Conservation (phyloP, 2,888 invertebrate genomes). For the Coecobrya sp. region DNA sequence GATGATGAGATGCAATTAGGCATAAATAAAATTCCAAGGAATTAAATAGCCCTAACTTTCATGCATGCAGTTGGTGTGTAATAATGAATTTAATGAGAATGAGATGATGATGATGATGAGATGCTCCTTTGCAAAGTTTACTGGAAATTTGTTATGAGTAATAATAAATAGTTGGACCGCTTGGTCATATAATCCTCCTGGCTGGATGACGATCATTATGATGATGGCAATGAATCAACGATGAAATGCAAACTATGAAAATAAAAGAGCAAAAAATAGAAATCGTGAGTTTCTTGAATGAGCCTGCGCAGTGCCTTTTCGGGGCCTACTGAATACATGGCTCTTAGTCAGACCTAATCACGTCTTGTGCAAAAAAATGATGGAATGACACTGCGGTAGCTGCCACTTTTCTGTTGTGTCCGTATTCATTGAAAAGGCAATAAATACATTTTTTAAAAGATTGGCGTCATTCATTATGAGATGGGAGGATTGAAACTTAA, state of each 20-base stretch:
- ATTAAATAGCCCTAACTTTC: neutral
- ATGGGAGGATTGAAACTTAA: neutral
- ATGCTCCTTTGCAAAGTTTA: neutral
- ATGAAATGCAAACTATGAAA: constrained; percentile 36
- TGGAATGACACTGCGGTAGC: neutral
- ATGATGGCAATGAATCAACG: constrained; percentile 33
- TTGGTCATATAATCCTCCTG: constrained; percentile 18
- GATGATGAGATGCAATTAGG: constrained; percentile 29
- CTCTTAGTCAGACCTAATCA: neutral
- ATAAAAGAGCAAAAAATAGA: constrained; percentile 31
- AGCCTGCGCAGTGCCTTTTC: neutral
- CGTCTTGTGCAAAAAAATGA: neutral
- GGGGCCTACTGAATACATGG: neutral
- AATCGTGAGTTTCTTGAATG: constrained; percentile 51
- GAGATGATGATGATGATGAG: too few relatives aligned
- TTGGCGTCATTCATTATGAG: constrained; percentile 7
- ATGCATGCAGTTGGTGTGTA: neutral
- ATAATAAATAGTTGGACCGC: neutral
- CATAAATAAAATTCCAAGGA: constrained; percentile 7
- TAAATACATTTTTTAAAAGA: constrained; percentile 13
- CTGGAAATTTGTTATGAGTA: neutral
- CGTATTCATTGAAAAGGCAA: neutral
- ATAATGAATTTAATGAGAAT: constrained; percentile 8
- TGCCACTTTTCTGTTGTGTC: neutral
- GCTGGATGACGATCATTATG: neutral